Evolutionary conservation across 1,140 invertebrate genomes (phyloP), one percentile per base, ranked within the genome.

Genomic region (Nylanderia fulva): DNA sequence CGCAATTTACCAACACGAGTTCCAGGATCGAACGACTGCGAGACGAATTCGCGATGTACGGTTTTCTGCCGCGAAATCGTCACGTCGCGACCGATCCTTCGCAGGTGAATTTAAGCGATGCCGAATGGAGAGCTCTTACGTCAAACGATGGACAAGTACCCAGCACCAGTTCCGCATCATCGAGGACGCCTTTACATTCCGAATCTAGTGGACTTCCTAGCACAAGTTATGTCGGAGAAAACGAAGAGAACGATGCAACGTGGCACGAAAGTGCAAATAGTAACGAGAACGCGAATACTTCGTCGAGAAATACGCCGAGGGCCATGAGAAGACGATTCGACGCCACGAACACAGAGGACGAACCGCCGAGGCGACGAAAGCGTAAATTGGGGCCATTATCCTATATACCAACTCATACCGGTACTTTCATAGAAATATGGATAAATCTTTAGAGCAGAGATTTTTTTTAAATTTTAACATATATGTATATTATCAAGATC

Each of bases 1-100:
- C 85, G 1, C 87, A 88, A 45, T 86, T 92, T 9, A 88, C 83
- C 13, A 90, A 84, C 33, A 88, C 79, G 2, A 91, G 84, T 45
- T 85, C 86, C 8, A 85, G 90, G 3, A 92, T 92, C 33, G 88
- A 92, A 54, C 82, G 77, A 9, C 54, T 91, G 13, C 69, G 90
- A 15, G 83, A 88, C n/a, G 84, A 89, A 29, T 88, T 91, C 9
- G 42, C 74, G 13, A 85, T 76, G 24, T 76, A 86, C 1, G 68
- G 63, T 33, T 68, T 69, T 54, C 61, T 75, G 8, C 61, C 77
- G 24, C 85, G 79, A 66, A 86, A 66, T 74, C 75, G 54, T 13
- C 61, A 72, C n/a, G 11, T 74, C 21, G 39, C 60, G 29, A 83
- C 21, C 1, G 54, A 84, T 45, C 15, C 29, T 71, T 61, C 63